These are phyloP conservation scores for Oreochromis spilurus DNA, from an alignment of 2,113 vertebrate species.

Conservation along the genomic window DNA sequence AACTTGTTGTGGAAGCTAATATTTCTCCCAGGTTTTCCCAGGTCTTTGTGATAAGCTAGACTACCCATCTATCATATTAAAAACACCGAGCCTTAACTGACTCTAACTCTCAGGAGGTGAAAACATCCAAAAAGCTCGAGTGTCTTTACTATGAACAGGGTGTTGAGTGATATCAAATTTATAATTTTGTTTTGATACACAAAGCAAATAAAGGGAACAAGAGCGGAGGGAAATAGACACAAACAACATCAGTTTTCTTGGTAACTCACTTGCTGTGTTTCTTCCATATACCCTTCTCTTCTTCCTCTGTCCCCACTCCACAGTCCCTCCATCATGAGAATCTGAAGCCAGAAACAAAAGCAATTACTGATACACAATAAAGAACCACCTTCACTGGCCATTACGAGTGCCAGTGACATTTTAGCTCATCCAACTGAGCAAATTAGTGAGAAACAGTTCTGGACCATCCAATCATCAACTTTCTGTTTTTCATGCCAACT, in stretches of 20 bases:
- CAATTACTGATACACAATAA: background rate
- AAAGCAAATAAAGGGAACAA: background rate
- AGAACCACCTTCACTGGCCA: background rate
- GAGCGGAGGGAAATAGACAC: background rate
- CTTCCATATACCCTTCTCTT: constrained; percentile 44
- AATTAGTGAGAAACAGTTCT: background rate
- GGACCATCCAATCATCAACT: background rate
- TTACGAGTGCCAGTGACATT: background rate
- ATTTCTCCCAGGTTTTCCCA: background rate
- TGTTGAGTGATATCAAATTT: background rate
- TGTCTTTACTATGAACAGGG: background rate
- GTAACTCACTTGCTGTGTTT: constrained; percentile 37
- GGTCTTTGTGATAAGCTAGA: background rate
- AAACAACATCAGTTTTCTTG: background rate
- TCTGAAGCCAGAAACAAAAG: constrained; percentile 21
- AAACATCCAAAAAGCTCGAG: background rate
- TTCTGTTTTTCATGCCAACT: background rate
- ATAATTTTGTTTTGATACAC: background rate
- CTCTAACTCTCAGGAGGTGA: background rate
- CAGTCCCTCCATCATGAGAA: background rate
- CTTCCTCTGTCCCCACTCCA: constrained; percentile 22
- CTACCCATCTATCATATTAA: background rate
- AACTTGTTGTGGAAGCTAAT: background rate
- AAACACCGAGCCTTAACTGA: background rate
- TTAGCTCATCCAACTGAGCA: background rate